Percentiles rank a stretch among this genome's conserved stretches.
Evolutionary conservation across 2,888 invertebrate genomes (phyloP).

Genomic region (Agonopterix arenella): DNA sequence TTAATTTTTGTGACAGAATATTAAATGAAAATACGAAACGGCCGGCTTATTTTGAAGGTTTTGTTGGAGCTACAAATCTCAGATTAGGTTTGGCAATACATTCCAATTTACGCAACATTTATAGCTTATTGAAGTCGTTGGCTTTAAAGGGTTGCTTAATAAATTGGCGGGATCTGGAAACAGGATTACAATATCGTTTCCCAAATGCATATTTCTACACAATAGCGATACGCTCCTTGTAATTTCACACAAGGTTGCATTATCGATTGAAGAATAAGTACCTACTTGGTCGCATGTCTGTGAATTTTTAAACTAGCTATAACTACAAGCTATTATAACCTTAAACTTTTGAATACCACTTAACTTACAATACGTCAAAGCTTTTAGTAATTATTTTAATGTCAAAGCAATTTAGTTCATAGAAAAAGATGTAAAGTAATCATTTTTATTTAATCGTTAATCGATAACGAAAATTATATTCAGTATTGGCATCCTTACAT

Average conservation of each 20-base stretch:
- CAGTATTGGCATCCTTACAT: background rate
- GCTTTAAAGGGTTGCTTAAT: constrained; percentile 13
- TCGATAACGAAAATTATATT: too few relatives aligned
- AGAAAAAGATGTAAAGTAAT: background rate
- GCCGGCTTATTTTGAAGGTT: background rate
- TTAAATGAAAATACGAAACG: background rate
- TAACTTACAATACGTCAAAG: too few relatives aligned
- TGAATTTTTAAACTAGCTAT: constrained; percentile 8
- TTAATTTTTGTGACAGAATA: background rate
- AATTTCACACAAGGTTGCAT: constrained; percentile 44
- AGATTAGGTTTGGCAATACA: constrained; percentile 10
- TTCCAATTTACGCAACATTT: constrained; percentile 15
- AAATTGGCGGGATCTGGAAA: constrained; percentile 8
- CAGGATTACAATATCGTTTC: constrained; percentile 2
- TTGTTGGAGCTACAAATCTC: constrained; percentile 8
- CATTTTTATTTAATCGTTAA: too few relatives aligned
- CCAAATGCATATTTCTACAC: constrained; percentile 22
- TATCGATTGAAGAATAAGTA: constrained; percentile 37
- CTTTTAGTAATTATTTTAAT: background rate
- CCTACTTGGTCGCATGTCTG: constrained; percentile 8
- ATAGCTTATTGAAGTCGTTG: constrained; percentile 10
- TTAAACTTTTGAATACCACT: too few relatives aligned
- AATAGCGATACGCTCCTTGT: constrained; percentile 20
- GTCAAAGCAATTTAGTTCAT: background rate
- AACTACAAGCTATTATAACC: background rate